These are phyloP conservation scores for Mallotus villosus DNA, from an alignment of 2,797 vertebrate genomes.

Conservation along the genomic window DNA sequence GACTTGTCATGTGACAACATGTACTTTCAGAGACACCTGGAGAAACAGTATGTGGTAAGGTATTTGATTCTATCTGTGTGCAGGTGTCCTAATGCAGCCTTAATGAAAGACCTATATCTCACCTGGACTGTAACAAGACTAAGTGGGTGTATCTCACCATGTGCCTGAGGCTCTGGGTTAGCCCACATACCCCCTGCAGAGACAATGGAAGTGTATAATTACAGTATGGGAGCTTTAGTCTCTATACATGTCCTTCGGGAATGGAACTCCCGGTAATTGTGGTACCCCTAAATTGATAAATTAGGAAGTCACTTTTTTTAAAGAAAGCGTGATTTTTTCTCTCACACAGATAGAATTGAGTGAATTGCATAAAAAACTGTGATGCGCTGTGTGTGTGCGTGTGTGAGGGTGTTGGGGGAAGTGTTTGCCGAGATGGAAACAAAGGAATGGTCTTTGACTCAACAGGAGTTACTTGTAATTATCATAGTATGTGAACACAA, in stretches of 20 bases:
- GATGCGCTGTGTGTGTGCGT: not conserved
- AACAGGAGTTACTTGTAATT: not conserved
- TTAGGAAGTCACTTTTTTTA: slow-evolving; percentile 17
- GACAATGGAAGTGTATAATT: slow-evolving; percentile 47
- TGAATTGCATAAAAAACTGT: not conserved
- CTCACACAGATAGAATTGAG: too few relatives aligned
- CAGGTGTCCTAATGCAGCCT: too few relatives aligned
- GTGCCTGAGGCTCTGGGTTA: slow-evolving; percentile 26
- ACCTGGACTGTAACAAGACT: too few relatives aligned
- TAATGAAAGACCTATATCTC: too few relatives aligned
- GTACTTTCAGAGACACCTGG: too few relatives aligned
- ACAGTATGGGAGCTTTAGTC: slow-evolving; percentile 31
- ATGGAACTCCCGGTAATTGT: slow-evolving; percentile 22
- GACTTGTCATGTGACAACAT: too few relatives aligned
- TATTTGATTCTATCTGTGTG: too few relatives aligned
- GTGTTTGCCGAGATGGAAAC: not conserved
- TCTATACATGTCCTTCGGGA: slow-evolving; percentile 32
- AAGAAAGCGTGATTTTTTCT: not conserved
- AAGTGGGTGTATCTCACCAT: slow-evolving; percentile 10
- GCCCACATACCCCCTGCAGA: slow-evolving; percentile 44
- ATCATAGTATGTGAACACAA: not conserved
- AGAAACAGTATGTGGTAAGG: too few relatives aligned
- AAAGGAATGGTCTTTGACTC: not conserved
- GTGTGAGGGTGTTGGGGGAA: not conserved
- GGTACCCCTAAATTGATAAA: slow-evolving; percentile 15